A percentile compares a stretch with the other conserved stretches of the same genome.
phyloP scores from a whole-genome alignment of 2,113 vertebrate genomes.

The Cricetomys ansorgei region DNA sequence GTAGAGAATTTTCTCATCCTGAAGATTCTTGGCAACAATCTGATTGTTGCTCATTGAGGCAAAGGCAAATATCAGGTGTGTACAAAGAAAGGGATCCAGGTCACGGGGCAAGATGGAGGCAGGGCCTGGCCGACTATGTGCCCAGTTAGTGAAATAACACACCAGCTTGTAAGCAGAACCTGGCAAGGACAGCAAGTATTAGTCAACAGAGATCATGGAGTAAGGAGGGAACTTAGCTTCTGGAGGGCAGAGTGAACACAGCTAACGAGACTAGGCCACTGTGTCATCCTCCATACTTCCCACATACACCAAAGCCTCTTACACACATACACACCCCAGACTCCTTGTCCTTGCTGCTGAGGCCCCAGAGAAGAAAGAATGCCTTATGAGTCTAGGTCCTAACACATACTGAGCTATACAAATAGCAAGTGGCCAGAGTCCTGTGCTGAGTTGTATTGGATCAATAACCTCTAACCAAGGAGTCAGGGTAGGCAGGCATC shows the following conservation, averaged over 20 bases:
- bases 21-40: conserved; percentile 77
- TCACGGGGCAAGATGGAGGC: conserved; percentile 82
- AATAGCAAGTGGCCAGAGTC: background rate
- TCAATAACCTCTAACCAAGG: background rate
- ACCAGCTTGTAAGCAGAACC: conserved; percentile 85
- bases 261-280: background rate
- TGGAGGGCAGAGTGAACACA: background rate
- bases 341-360: background rate
- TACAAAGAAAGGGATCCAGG: conserved; percentile 88
- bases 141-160: conserved; percentile 89
- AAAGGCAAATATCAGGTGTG: conserved; percentile 88
- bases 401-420: background rate
- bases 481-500: too few species aligned
- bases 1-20: conserved; percentile 83
- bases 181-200: conserved; percentile 58
- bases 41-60: conserved; percentile 83
- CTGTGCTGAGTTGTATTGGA: background rate
- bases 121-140: conserved; percentile 78
- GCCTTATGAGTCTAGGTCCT: background rate
- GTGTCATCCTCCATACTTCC: rapidly evolving
- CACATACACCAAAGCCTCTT: background rate
- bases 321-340: background rate
- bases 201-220: background rate
- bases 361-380: background rate
- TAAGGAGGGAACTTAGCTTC: background rate